These are phyloP conservation scores for Bathynomus jamesi DNA, from an alignment of 1,140 invertebrate species.

Conservation along the genomic window DNA sequence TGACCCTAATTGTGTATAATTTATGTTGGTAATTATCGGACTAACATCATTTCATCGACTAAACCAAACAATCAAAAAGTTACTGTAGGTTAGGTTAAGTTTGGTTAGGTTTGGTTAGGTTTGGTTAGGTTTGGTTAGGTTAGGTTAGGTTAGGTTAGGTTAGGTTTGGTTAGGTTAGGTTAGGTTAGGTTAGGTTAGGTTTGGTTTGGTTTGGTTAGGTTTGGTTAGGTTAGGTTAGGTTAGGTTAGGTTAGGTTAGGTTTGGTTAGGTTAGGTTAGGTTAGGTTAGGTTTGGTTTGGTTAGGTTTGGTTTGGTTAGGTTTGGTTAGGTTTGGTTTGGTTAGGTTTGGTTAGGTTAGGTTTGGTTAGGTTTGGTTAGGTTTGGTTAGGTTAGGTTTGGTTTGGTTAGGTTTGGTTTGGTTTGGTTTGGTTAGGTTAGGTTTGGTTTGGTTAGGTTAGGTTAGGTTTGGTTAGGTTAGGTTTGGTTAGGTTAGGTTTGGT, in stretches of 20 bases:
- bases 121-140: not conserved
- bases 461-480: not conserved
- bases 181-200: slow-evolving; percentile 10
- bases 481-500: not conserved
- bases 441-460: not conserved
- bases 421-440: not conserved
- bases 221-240: slow-evolving; percentile 13
- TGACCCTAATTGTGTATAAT: too few relatives aligned
- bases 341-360: not conserved
- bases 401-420: not conserved
- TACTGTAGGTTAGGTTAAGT: too few relatives aligned
- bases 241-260: slow-evolving; percentile 13
- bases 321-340: not conserved
- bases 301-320: not conserved
- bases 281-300: not conserved
- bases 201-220: slow-evolving; percentile 9
- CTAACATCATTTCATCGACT: too few relatives aligned
- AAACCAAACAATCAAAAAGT: too few relatives aligned
- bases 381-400: not conserved
- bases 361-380: not conserved
- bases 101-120: slow-evolving; percentile 5
- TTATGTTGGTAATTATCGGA: too few relatives aligned
- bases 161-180: slow-evolving; percentile 7
- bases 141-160: slow-evolving; percentile 5
- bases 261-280: not conserved